Evolutionary conservation across 2,113 vertebrate species (phyloP), one percentile per base, ranked within the genome.

Genomic region (Strix aluco): DNA sequence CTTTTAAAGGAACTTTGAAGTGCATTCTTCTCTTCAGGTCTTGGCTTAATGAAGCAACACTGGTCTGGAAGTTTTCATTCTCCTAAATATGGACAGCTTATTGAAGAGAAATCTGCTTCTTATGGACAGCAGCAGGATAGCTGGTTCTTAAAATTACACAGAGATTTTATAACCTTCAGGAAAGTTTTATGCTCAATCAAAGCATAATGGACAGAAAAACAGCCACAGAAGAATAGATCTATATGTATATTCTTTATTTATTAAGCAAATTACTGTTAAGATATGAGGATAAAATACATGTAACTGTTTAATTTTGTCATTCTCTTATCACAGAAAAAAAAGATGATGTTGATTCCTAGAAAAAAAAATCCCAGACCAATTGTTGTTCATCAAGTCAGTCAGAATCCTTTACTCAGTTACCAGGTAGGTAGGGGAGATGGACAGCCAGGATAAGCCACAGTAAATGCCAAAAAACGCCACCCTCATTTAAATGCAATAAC

Each of bases 391-490:
- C 9, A 42, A 29, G 22, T 40, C 15, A 51, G 27, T 51, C 18
- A 77, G n/a, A 84, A 65, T 83, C 14, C 5, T 52, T 65, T 65
- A 44, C 10, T 49, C 21, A 29, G 10, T 69, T 47, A 47, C 14
- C 6, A n/a, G 17, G 5, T 34, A 46, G 7, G 6, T 6, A 38
- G 7, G 6, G 6, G 12, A 73, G 12, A 81, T 8, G 42, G 63
- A 57, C 23, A 83, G 15, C 3, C 21, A 52, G 10, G 18, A n/a
- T 30, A 11, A 78, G 8, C 5, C 21, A 36, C 5, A 47, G 5
- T 15, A 72, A 86, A 65, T 25, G 2, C 2, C 2, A 90, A 63
- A 55, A 32, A 2, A 0, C 0, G 1, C 4, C 22, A 1, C 0
- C 1, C 5, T 22, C 6, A 67, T 29, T 44, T 84, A 69, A 75